Conservation (phyloP, 1,140 invertebrate genomes). For the Orchesella cincta region DNA sequence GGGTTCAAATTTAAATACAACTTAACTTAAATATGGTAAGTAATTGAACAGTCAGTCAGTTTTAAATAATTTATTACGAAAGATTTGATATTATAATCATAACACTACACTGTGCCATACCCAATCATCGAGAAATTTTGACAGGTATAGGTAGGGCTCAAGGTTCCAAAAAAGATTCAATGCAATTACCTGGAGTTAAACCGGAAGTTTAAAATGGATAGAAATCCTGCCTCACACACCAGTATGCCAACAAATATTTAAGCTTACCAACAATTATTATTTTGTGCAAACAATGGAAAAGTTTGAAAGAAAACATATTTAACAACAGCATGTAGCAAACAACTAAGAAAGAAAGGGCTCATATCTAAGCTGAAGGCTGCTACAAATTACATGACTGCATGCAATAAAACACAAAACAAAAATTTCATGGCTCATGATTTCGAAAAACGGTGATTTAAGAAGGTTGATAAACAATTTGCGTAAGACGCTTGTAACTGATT, state of each 20-base stretch:
- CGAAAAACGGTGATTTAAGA: not conserved
- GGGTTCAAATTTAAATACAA: not conserved
- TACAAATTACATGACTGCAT: not conserved
- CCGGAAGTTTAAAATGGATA: too few relatives aligned
- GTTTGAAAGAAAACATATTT: not conserved
- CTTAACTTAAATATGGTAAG: not conserved
- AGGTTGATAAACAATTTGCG: conserved; percentile 7
- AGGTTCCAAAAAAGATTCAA: not conserved
- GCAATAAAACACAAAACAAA: not conserved
- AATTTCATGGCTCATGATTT: conserved; percentile 17
- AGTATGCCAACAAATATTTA: too few relatives aligned
- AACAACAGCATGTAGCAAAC: not conserved
- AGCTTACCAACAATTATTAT: not conserved
- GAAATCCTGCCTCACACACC: too few relatives aligned
- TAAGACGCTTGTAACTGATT: not conserved
- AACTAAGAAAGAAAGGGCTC: not conserved
- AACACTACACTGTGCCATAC: not conserved
- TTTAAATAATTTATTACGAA: not conserved
- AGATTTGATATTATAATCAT: not conserved
- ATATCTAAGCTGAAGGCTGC: not conserved
- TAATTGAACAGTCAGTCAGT: not conserved
- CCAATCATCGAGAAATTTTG: not conserved
- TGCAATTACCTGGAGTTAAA: not conserved
- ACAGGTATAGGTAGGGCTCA: not conserved
- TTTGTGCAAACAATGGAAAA: not conserved